These are phyloP conservation scores for Thomomys bottae DNA, from an alignment of 2,113 vertebrate species.

Conservation along the genomic window DNA sequence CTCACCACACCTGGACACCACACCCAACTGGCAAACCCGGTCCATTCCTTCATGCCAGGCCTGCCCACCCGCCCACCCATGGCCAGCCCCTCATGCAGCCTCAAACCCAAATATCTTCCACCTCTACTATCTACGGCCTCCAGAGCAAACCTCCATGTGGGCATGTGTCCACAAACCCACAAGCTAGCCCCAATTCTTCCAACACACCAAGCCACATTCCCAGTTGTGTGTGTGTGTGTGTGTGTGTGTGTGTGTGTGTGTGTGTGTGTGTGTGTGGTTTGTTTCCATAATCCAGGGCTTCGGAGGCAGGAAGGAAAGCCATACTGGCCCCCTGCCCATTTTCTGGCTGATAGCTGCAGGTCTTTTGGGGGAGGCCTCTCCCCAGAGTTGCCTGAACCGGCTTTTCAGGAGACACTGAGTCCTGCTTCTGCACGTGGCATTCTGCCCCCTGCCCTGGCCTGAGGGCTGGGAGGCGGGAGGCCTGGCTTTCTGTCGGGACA, in stretches of 20 bases:
- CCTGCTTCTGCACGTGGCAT: conserved; percentile 59
- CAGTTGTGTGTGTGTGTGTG: no score
- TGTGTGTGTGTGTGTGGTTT: no score
- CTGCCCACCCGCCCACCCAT: conserved; percentile 50
- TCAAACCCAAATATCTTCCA: conserved; percentile 59
- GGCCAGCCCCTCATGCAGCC: background rate
- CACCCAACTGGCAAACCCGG: conserved; percentile 58
- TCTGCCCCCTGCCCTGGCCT: conserved; percentile 72
- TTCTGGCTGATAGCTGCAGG: conserved; percentile 13
- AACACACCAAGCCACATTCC: background rate
- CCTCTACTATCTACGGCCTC: background rate
- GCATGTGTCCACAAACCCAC: background rate
- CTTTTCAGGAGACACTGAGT: conserved; percentile 80
- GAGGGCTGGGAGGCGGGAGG: conserved; percentile 67
- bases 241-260: no score
- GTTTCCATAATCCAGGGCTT: background rate
- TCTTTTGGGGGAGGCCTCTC: conserved; percentile 45
- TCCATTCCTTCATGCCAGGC: conserved; percentile 51
- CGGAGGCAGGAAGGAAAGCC: conserved; percentile 45
- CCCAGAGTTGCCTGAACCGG: conserved; percentile 67
- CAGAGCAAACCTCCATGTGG: background rate
- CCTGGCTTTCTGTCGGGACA: conserved; percentile 16
- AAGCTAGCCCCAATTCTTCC: background rate
- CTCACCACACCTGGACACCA: conserved; percentile 65
- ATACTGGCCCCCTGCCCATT: conserved; percentile 48